Base-by-base conservation (phyloP, 2,797 vertebrate genomes). In the Hypotaenidia philippensis region DNA sequence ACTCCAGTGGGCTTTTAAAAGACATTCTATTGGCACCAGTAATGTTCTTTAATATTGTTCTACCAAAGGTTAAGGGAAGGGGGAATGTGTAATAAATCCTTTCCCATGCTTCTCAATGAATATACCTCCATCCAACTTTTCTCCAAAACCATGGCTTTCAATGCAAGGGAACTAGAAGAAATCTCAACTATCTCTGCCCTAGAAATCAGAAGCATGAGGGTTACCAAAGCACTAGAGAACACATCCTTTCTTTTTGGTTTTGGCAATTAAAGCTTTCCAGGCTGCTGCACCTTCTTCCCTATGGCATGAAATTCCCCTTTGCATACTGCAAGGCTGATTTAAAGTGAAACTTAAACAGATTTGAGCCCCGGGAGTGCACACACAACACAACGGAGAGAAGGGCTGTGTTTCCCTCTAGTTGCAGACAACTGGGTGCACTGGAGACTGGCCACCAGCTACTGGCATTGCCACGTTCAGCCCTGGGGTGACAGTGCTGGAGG, bases 271-370 rank as follows among this genome's bases (percentile, higher is more conserved):
- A 36, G 23, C 29, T 83, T 74, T 77, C 86, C 56, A 80, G 31
- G 34, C 32, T 75, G 49, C 66, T 89, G 56, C 26, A 45, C 70
- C 86, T 89, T 91, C 77, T 92, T 79, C 79, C 74, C 59, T 49
- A 45, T 64, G 78, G 81, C 74, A 87, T 77, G 75, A 89, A 92
- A 94, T 84, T 93, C 60, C 63, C 60, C 71, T 89, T 84, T 2
- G 0, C 32, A 13, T 76, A 83, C 86, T 1, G 0, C 36, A 90
- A 8, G 16, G 49, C 40, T 69, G 64, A 83, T 59, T 90, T 49
- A 70, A 66, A 61, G 52, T 38, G n/a, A 86, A 50, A 38, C 4
- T 78, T 41, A 26, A 57, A 32, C 11, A 80, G 26, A 63, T 66
- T 49, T 34, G 90, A 84, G 13, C 47, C 75, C 36, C 64, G 45